A percentile compares a stretch with the other conserved stretches of the same genome.
Evolutionary conservation across 2,797 vertebrate genomes (phyloP).

Genomic region (Benthosema pterotum): DNA sequence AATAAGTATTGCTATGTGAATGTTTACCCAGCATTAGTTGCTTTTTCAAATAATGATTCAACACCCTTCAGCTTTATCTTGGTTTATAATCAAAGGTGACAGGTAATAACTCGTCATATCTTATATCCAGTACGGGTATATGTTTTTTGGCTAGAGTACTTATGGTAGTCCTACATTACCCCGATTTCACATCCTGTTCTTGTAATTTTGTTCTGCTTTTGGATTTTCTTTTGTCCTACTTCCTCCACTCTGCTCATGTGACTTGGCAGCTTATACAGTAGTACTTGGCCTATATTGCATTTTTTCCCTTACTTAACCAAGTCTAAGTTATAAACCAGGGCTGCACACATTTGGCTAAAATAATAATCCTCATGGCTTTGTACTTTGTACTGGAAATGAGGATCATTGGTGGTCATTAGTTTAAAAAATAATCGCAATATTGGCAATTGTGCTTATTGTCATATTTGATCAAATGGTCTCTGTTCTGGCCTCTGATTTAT

Average conservation of each 20-base stretch:
- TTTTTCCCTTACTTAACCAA: constrained; percentile 28
- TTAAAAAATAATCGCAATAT: too few species aligned
- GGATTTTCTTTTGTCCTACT: constrained; percentile 22
- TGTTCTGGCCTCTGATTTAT: too few species aligned
- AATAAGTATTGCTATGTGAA: constrained; percentile 25
- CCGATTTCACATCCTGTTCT: constrained; percentile 57
- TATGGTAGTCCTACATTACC: background rate
- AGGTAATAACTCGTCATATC: background rate
- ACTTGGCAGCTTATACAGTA: constrained; percentile 31
- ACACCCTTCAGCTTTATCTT: background rate
- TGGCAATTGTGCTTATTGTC: too few species aligned
- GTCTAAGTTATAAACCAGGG: constrained; percentile 39
- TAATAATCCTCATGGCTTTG: too few species aligned
- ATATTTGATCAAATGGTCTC: too few species aligned
- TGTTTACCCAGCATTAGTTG: constrained; percentile 30
- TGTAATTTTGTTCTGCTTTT: constrained; percentile 45
- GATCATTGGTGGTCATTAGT: too few species aligned
- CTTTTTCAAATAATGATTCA: background rate
- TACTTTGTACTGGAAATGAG: too few species aligned
- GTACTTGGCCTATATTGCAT: constrained; percentile 30
- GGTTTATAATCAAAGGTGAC: background rate
- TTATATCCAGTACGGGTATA: background rate
- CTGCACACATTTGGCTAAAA: too few species aligned
- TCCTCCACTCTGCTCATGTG: constrained; percentile 41
- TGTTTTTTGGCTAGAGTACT: background rate